Base-by-base conservation (phyloP, 2,888 invertebrate genomes). In the Brachypterus glaber region DNA sequence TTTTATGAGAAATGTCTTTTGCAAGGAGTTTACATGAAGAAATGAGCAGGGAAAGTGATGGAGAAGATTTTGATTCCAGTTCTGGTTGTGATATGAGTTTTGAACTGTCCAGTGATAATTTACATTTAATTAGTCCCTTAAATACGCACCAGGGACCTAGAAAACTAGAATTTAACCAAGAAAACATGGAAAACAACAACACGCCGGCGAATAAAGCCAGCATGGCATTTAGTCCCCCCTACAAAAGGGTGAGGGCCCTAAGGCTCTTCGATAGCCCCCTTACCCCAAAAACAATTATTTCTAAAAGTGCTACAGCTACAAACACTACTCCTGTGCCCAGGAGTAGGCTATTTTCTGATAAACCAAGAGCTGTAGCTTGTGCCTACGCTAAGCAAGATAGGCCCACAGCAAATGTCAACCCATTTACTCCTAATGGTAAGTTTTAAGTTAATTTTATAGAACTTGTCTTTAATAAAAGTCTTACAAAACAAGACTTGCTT, bases 261-360 rank as follows among this genome's bases (percentile, higher is more conserved):
- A 77, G 87, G 50, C 67, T 91, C 1, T 86, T 86, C 56, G 88
- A 89, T 66, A 84, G 84, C 34, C 89, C 89, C 1, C 79, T 84
- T 45, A 88, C 89, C 3, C 89, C 90, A 3, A 88, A 87, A 67
- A 86, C 86, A 0, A 70, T 90, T 12, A 64, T 85, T 18, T 77
- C 82, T 56, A 83, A 82, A 53, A 76, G 76, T 43, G 69, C 72
- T 0, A 72, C 78, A 21, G 73, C 73, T 47, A 69, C 72, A 0
- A 73, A 79, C 30, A 41, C 40, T 9, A 57, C 57, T n/a, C 54
- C 57, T 14, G 32, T 70, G 12, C 70, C 71, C 0, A 63, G 76
- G 35, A 69, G 69, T 26, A 65, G 73, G 38, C 66, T 75, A 3
- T 73, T 73, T 38, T 39, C 57, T 3, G 69, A 70, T 25, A 69